Base-by-base conservation (phyloP, 2,113 vertebrate genomes). In the Poicephalus gulielmi region DNA sequence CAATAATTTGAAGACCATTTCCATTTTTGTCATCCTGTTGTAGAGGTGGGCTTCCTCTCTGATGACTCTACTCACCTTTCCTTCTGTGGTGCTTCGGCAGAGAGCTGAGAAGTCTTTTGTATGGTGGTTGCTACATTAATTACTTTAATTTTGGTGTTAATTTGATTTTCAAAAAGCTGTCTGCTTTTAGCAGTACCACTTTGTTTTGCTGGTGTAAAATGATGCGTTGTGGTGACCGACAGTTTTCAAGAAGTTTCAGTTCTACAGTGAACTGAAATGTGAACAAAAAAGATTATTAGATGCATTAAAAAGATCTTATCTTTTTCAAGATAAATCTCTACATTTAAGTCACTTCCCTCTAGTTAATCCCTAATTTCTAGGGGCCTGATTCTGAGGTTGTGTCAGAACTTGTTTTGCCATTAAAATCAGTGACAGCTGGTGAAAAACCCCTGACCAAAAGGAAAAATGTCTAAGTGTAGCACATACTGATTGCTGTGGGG, bases 1-100 rank as follows among this genome's bases (percentile, higher is more conserved):
- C 82, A 88, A 95, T 52, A 96, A 94, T 95, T 93, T 82, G 91
- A 70, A 75, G 57, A 35, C 35, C 47, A 52, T 94, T 96, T 97
- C 90, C 92, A 88, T 96, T 89, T 95, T 84, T 13, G 44, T 66
- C 53, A 41, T 75, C 43, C 92, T 75, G 17, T 68, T 66, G 64
- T 28, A 60, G 50, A 83, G 62, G 31, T 94, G 88, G 62, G 79
- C 86, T 95, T 96, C 73, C 81, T 91, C 52, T 78, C 69, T 77
- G 75, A 80, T 83, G 75, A 19, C 55, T 57, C 13, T 39, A 15
- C 71, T 86, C 33, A 3, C 3, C 0, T 47, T 83, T 69, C 46
- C 22, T 64, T 69, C 67, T 30, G 5, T 19, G 52, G n/a, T 59
- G 53, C 59, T 49, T 80, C 79, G 77, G 64, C 82, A 88, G 77